These are phyloP conservation scores for Hydroisotoma schaefferi DNA, from an alignment of 2,888 invertebrate genomes.

Conservation along the genomic window DNA sequence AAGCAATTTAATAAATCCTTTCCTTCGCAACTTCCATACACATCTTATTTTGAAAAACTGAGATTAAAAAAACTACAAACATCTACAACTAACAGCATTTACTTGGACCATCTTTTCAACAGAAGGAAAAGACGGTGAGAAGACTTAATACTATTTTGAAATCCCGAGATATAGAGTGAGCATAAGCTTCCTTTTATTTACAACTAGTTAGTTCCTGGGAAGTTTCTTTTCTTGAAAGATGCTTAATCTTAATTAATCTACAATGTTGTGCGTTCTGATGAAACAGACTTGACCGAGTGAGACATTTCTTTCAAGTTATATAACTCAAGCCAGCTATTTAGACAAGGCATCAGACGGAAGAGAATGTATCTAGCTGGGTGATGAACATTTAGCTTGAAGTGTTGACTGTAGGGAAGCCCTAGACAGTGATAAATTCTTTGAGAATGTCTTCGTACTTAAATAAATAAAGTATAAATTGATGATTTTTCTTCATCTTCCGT, in stretches of 20 bases:
- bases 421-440: constrained; percentile 17
- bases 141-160: too few relatives aligned
- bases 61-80: too few relatives aligned
- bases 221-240: constrained; percentile 7
- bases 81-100: too few relatives aligned
- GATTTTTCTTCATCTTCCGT: background rate
- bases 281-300: constrained; percentile 40
- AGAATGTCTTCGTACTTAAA: background rate
- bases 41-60: too few relatives aligned
- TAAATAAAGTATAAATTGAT: constrained; percentile 6
- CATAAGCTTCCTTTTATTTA: background rate
- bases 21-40: too few relatives aligned
- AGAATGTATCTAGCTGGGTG: background rate
- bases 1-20: too few relatives aligned
- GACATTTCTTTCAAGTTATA: too few relatives aligned
- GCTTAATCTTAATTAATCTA: constrained; percentile 41
- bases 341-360: background rate
- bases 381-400: background rate
- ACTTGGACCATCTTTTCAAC: too few relatives aligned
- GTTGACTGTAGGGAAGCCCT: too few relatives aligned
- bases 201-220: background rate
- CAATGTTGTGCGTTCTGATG: constrained; percentile 21
- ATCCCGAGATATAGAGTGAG: too few relatives aligned
- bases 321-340: too few relatives aligned
- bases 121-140: too few relatives aligned